Evolutionary conservation across 2,797 vertebrate species (phyloP).

Genomic region (Lates japonicus): DNA sequence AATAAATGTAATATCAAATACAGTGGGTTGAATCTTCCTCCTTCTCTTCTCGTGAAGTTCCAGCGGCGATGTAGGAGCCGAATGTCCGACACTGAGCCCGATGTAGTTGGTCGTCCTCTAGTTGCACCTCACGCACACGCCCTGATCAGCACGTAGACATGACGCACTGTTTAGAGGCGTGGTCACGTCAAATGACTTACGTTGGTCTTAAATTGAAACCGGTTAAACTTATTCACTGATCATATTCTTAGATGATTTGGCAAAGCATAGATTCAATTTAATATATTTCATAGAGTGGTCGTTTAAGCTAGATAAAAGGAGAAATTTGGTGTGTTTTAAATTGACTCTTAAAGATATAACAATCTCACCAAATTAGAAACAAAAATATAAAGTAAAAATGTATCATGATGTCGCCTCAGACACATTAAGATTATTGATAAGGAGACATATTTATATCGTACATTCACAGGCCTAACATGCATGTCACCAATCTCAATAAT

Average conservation of each 20-base stretch:
- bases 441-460: not conserved
- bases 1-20: not conserved
- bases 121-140: slow-evolving; percentile 66
- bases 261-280: not conserved
- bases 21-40: no score
- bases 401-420: not conserved
- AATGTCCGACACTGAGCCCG: not conserved
- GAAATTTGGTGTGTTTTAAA: no score
- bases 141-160: slow-evolving; percentile 75
- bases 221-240: not conserved
- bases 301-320: no score
- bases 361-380: not conserved
- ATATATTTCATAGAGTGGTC: not conserved
- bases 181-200: slow-evolving; percentile 25
- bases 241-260: not conserved
- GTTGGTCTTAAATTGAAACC: no score
- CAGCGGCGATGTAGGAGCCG: not conserved
- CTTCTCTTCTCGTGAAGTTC: not conserved
- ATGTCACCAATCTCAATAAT: not conserved
- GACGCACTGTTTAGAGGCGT: slow-evolving; percentile 53
- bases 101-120: slow-evolving; percentile 76
- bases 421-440: not conserved
- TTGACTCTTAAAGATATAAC: not conserved
- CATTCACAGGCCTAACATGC: not conserved
- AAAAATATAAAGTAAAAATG: not conserved